Percentiles rank a stretch among this genome's conserved stretches.
Conservation (phyloP, 2,113 vertebrate species). For the Percopsis transmontana region DNA sequence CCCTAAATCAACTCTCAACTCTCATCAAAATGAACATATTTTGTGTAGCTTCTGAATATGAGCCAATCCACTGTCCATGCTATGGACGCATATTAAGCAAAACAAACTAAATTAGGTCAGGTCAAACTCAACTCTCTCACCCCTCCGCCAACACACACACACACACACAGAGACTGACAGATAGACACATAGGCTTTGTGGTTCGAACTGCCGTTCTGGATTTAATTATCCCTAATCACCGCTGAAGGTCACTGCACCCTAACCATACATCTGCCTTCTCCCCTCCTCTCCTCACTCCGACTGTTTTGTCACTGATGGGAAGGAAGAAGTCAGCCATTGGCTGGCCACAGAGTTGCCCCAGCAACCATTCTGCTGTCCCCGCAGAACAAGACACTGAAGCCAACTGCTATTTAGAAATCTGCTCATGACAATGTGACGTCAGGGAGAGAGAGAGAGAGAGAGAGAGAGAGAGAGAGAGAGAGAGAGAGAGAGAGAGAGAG, state of each 20-base stretch:
- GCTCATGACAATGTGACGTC: constrained; percentile 19
- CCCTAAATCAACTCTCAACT: constrained; percentile 70
- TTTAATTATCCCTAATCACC: constrained; percentile 72
- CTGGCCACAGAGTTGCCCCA: constrained; percentile 8
- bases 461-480: constrained; percentile 28
- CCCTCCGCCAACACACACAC: constrained; percentile 19
- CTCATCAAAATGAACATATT: too few species aligned
- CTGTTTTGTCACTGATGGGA: constrained; percentile 29
- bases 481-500: constrained; percentile 38
- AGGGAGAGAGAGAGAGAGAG: not conserved
- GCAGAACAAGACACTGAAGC: constrained; percentile 3
- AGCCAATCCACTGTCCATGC: constrained; percentile 29
- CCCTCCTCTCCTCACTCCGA: not conserved
- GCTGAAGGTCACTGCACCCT: constrained; percentile 69
- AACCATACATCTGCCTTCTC: constrained; percentile 43
- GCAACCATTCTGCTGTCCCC: constrained; percentile 12
- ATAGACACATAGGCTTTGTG: constrained; percentile 51
- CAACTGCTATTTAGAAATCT: constrained; percentile 26
- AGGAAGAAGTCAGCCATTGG: constrained; percentile 14
- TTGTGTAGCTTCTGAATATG: constrained; percentile 65
- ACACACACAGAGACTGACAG: constrained; percentile 48
- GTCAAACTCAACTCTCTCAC: constrained; percentile 7
- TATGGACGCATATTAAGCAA: constrained; percentile 10
- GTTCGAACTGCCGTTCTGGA: constrained; percentile 56
- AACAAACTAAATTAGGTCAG: constrained; percentile 33